Evolutionary conservation across 2,797 vertebrate species (phyloP), one percentile per base, ranked within the genome.

Genomic region (Anguilla pacifica): DNA sequence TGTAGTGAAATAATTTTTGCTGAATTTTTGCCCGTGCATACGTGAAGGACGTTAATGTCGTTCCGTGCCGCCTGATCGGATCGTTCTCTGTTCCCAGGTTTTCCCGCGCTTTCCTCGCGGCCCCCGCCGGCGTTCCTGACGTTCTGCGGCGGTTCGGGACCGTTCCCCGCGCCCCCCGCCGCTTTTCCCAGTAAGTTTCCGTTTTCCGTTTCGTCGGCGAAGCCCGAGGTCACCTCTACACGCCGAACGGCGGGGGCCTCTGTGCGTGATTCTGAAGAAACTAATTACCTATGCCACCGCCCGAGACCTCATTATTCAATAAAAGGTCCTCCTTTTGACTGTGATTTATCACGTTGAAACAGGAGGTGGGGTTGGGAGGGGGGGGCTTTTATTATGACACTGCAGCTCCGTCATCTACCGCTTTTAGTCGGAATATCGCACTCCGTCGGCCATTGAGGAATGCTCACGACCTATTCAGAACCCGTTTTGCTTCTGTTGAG

Each of bases 151-250:
- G 96, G 96, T 96, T 96, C 96, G 95, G 97, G 95, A 93, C 96
- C 94, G 91, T 93, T 94, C 93, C 93, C 94, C 87, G 92, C 93
- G 84, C 95, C 96, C 94, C 95, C 96, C 92, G 94, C 96, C 94
- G 95, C 94, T 95, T 96, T 96, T 95, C 91, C 96, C 95, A 97
- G 96, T 97, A 97, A 97, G 96, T 96, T 96, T 13, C 13, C 28
- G 31, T 96, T 96, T 96, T 96, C 95, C 96, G 95, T 94, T 96
- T 95, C 94, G 96, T 96, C 96, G 95, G 95, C 96, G 95, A 96
- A 96, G 96, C 94, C 95, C 95, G 94, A 94, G 93, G 95, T 95
- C 94, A 89, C 95, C 94, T 96, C 94, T 96, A 96, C 95, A 95
- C 95, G 28, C 67, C 93, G 91, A 93, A 96, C 96, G 95, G 96